Conservation (phyloP, 2,113 vertebrate species). For the Pterocles orientalis region DNA sequence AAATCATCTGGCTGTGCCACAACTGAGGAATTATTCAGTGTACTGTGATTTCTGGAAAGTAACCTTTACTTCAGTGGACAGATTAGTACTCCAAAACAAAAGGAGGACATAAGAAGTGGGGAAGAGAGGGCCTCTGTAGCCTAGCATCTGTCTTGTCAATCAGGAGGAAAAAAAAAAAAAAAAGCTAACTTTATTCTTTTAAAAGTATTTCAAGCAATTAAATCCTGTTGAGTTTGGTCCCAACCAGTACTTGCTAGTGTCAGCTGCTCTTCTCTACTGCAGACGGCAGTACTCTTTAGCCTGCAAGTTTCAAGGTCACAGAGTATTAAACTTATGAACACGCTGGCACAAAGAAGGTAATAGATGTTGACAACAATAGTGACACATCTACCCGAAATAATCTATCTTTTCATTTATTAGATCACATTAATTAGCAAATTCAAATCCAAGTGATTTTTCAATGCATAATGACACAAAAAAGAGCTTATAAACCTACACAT, state of each 20-base stretch:
- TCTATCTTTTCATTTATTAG: not conserved
- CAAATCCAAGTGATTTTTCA: not conserved
- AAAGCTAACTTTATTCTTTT: not conserved
- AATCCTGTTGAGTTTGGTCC: not conserved
- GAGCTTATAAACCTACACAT: not conserved
- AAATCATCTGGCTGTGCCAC: constrained; percentile 53
- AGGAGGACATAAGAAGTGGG: not conserved
- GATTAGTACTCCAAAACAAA: not conserved
- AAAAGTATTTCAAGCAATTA: not conserved
- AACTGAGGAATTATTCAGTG: constrained; percentile 38
- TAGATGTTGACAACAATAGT: not conserved
- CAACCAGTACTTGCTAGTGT: not conserved
- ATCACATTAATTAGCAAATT: constrained; percentile 1
- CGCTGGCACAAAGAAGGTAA: not conserved
- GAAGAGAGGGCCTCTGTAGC: not conserved
- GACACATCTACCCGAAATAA: constrained; percentile 5
- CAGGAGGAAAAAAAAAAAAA: no score
- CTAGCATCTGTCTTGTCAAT: not conserved
- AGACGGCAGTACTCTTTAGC: not conserved
- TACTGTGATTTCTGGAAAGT: constrained; percentile 47
- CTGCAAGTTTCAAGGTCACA: constrained; percentile 32
- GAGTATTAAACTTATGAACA: not conserved
- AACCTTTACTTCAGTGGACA: constrained; percentile 45
- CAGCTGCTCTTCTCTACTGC: not conserved
- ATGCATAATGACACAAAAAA: not conserved